Evolutionary conservation across 2,113 vertebrate genomes (phyloP).

Genomic region (Serinus canaria): DNA sequence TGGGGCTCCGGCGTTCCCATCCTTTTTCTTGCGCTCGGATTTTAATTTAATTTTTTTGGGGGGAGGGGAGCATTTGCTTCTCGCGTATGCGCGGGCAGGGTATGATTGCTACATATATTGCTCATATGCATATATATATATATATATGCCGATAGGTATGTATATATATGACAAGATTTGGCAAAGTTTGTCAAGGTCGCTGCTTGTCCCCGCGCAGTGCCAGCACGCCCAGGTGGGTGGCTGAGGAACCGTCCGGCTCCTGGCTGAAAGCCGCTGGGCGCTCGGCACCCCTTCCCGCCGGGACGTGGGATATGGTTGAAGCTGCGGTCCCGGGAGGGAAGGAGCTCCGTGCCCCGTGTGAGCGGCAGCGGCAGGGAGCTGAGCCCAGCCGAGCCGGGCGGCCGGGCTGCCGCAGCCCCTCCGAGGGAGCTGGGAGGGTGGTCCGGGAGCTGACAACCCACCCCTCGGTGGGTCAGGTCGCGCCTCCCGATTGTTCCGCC

Average conservation of each 20-base stretch:
- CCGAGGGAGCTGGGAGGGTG: neutral
- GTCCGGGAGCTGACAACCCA: neutral
- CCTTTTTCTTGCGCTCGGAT: neutral
- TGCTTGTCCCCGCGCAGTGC: neutral
- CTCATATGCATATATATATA: neutral
- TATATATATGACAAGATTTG: neutral
- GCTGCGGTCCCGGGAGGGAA: neutral
- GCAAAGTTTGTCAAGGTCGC: slow-evolving; percentile 26
- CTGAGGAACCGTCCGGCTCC: neutral
- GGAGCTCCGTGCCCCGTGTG: neutral
- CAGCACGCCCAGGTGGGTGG: neutral
- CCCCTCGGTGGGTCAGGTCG: neutral
- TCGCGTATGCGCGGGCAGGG: neutral
- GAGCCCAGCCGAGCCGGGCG: neutral
- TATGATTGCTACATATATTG: neutral
- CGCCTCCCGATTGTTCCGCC: neutral
- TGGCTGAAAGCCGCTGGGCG: neutral
- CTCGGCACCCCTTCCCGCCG: neutral
- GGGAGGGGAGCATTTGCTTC: neutral
- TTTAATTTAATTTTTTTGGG: neutral
- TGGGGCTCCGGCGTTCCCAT: neutral
- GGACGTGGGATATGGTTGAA: neutral
- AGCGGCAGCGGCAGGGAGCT: neutral
- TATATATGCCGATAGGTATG: neutral
- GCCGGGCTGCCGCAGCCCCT: neutral